phyloP scores from a whole-genome alignment of 2,797 vertebrate species.

The Oceanodroma leucorhoa region DNA sequence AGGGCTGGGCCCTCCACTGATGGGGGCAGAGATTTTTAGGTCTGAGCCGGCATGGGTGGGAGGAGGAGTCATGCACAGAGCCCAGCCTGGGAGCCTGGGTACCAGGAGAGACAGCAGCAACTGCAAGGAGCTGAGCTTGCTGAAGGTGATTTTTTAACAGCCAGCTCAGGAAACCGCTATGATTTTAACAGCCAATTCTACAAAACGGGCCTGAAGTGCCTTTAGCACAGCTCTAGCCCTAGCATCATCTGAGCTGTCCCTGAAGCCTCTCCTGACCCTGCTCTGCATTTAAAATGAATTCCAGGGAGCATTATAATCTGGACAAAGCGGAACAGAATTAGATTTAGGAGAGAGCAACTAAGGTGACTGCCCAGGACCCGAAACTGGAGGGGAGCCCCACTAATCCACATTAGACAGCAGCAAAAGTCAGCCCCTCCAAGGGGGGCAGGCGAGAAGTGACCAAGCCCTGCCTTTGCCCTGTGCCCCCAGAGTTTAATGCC shows the following conservation, averaged over 20 bases:
- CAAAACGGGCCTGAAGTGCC: not conserved
- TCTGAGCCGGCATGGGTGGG: accelerated
- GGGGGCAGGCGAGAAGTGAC: not conserved
- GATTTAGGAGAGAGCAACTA: slow-evolving; percentile 38
- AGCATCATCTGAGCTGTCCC: not conserved
- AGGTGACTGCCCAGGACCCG: slow-evolving; percentile 1
- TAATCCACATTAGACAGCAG: slow-evolving; percentile 15
- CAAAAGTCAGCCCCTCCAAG: slow-evolving; percentile 2
- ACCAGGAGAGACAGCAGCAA: not conserved
- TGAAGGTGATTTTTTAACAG: not conserved
- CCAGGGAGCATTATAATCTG: slow-evolving; percentile 3
- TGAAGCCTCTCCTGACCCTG: slow-evolving; percentile 8
- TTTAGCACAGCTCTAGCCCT: not conserved
- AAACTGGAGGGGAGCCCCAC: slow-evolving; percentile 7
- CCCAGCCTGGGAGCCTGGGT: not conserved
- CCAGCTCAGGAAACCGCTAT: not conserved
- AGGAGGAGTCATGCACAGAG: not conserved
- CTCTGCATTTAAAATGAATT: slow-evolving; percentile 59
- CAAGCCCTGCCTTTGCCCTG: slow-evolving; percentile 32
- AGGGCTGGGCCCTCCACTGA: not conserved
- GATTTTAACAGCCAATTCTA: slow-evolving; percentile 1
- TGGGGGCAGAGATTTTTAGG: not conserved
- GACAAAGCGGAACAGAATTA: slow-evolving; percentile 41
- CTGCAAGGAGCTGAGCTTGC: not conserved
- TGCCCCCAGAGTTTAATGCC: slow-evolving; percentile 12